Conservation (phyloP, 2,888 invertebrate species). For the Synergus laeviventris region DNA sequence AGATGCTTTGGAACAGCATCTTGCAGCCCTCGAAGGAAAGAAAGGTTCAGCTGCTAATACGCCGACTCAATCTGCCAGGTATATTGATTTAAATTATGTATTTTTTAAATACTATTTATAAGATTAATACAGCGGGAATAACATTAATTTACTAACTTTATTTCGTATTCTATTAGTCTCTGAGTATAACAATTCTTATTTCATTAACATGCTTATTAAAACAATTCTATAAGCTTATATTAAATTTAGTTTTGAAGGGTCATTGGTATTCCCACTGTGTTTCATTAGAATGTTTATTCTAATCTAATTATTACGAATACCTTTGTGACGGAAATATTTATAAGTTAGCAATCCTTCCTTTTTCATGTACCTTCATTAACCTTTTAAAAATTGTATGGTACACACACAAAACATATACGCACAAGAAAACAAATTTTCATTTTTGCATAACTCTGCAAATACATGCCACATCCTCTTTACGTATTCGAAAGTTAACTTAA, state of each 20-base stretch:
- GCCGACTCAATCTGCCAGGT: constrained; percentile 91
- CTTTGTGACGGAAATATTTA: constrained; percentile 40
- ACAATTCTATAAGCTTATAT: constrained; percentile 6
- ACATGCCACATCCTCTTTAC: constrained; percentile 1
- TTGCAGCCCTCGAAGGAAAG: constrained; percentile 94
- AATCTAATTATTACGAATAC: constrained; percentile 44
- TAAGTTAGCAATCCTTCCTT: constrained; percentile 32
- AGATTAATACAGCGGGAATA: constrained; percentile 49
- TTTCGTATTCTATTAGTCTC: background rate
- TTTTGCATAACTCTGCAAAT: background rate
- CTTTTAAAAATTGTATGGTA: constrained; percentile 33
- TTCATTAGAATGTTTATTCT: constrained; percentile 36
- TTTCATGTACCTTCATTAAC: constrained; percentile 25
- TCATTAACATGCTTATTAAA: constrained; percentile 13
- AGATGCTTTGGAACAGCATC: constrained; percentile 97
- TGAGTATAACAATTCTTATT: constrained; percentile 38
- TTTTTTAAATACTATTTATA: constrained; percentile 49
- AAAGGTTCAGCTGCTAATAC: constrained; percentile 91
- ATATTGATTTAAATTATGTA: constrained; percentile 55
- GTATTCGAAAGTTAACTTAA: background rate
- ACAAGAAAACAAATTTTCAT: background rate
- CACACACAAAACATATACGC: constrained; percentile 27
- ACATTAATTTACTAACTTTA: background rate
- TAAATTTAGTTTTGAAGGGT: background rate
- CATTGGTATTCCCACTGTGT: constrained; percentile 47